Base-by-base conservation (phyloP, 2,888 invertebrate species). In the Drosophila rellima region DNA sequence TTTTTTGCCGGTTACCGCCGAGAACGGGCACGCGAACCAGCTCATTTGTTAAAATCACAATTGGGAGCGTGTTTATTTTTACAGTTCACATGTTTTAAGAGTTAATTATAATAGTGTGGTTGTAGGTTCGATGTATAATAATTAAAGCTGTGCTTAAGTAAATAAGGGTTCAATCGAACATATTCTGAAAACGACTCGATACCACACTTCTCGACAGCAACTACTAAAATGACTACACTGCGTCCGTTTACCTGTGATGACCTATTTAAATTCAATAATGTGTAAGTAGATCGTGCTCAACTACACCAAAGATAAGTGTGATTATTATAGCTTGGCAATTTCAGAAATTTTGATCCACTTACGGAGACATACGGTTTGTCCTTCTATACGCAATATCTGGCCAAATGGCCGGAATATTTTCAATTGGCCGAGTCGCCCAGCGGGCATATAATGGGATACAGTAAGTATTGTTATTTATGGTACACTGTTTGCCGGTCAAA, bases 361-460 rank as follows among this genome's bases (percentile, higher is more conserved):
- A 99, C 99, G 4, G 99, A 99, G 94, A 99, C 99, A 18, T 98
- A 98, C 93, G 98, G 97, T 0, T 93, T 98, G 59, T 96, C 97
- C 7, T 99, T 99, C 93, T 99, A 99, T 91, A 97, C 99, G 93
- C 98, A 98, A 91, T 99, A 99, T 93, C 93, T 99, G 90, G 98
- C 98, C 10, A 98, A 98, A 91, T 99, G 99, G 99, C 99, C 99
- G 0, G 99, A 99, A 93, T 99, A 98, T 93, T 99, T 99, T 92
- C 98, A 98, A 94, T 97, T 92, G 17, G 98, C 98, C 3, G 99
- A 99, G 94, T 97, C 98, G 17, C 97, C 98, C 4, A 96, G 95
- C 92, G 99, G 98, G 3, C 96, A 98, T 93, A 97, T 99, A 69
- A 99, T 99, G 98, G 99, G 99, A 75, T 99, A 99, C 92, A 99